Base-by-base conservation (phyloP, 2,888 invertebrate species). In the Drosophila birchii region DNA sequence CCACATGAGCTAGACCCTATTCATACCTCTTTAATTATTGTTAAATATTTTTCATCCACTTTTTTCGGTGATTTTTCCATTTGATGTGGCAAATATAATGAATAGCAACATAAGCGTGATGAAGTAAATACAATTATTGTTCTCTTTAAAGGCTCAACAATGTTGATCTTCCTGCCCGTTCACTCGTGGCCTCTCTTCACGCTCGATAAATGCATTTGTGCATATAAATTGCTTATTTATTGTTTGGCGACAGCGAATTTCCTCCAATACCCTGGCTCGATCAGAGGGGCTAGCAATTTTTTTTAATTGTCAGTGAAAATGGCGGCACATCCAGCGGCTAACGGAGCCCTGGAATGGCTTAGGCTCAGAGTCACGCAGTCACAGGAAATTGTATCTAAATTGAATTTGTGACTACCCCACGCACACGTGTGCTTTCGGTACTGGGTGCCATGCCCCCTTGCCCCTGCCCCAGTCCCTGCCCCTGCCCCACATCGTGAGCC, bases 321-420 rank as follows among this genome's bases (percentile, higher is more conserved):
- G 49, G 29, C 70, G 5, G 9, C 12, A 38, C 34, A 51, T n/a
- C 23, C n/a, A 66, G 54, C 39, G 20, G 23, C 36, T 16, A 75
- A 49, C 34, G 23, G 23, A 51, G 44, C 29, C 45, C 18, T 20
- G 55, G 41, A 56, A 63, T 29, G 54, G 43, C 60, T 59, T 59
- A 75, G 64, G 75, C 58, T 58, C 78, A 59, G 80, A 87, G 88
- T 75, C 86, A 84, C 90, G 88, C 89, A 83, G 80, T 55, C 75
- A 86, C 84, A 80, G 90, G 84, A 89, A 89, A 84, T 89, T 89
- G 84, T 84, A 84, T 84, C 90, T 89, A 88, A 84, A 84, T 84
- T 84, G 86, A 84, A 84, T 84, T 84, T 84, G 86, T 88, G 88
- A 68, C 71, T 76, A 63, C 68, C 57, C 57, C 54, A 55, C 75